Base-by-base conservation (phyloP, 2,888 invertebrate species). In the Andrena minutula region DNA sequence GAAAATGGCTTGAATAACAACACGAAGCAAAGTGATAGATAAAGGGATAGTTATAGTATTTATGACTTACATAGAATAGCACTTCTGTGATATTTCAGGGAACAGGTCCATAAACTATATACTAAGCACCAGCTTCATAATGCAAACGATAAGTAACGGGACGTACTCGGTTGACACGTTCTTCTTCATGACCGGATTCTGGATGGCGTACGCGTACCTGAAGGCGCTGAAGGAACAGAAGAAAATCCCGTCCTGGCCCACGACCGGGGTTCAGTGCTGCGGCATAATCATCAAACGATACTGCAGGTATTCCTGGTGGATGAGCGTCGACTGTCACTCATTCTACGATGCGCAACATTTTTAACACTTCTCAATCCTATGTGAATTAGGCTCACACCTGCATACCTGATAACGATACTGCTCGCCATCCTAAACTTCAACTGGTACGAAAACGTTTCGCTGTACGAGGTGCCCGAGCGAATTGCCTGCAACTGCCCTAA, bases 161-260 rank as follows among this genome's bases (percentile, higher is more conserved):
- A 93, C 94, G 0, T 90, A 94, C n/a, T 93, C 94, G 5, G 95
- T 95, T 23, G 95, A 95, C 82, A 94, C 94, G 0, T 95, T 93
- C 85, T 94, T 95, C 83, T 94, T 94, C 79, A 77, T 95, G 8
- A 94, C 92, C 75, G 94, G 94, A 2, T 93, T 94, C 75, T 86
- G 94, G 1, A 35, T 93, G 23, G 71, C 90, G 0, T 91, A 92
- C 68, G 61, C 90, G 35, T 92, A 90, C 78, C 84, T 90, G 53
- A 89, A 49, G 7, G 0, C 0, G 0, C 53, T n/a, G 2, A 0
- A 12, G 0, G 63, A 26, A 2, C 16, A 56, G 0, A 87, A 41
- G 12, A 4, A 60, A 68, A 81, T 73, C 73, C 86, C 82, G 86
- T 71, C 23, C 47, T 1, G 41, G 3, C 0, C 0, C 16, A n/a